Percentiles rank a stretch among this genome's conserved stretches.
phyloP scores from a whole-genome alignment of 2,113 vertebrate species.

The Isurus oxyrinchus region DNA sequence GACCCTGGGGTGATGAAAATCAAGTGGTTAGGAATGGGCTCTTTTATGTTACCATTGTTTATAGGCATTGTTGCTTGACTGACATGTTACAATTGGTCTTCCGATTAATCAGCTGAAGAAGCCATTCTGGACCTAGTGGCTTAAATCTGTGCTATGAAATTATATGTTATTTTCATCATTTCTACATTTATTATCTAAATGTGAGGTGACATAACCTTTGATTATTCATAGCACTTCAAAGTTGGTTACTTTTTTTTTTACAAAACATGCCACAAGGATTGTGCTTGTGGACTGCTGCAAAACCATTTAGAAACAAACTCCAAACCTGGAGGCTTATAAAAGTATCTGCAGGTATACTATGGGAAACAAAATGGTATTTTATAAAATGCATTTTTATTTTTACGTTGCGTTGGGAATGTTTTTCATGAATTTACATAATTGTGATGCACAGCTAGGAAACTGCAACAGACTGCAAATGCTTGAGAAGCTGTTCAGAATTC shows the following conservation, averaged over 20 bases:
- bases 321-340: background rate
- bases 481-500: background rate
- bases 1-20: conserved; percentile 57
- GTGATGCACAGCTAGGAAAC: background rate
- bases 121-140: background rate
- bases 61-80: conserved; percentile 56
- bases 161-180: conserved; percentile 49
- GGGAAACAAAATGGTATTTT: background rate
- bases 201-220: background rate
- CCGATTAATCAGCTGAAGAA: conserved; percentile 47
- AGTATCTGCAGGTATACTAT: background rate
- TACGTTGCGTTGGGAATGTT: background rate
- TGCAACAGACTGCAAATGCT: background rate
- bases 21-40: conserved; percentile 49
- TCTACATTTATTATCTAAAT: background rate
- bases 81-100: conserved; percentile 55
- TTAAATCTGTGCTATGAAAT: conserved; percentile 59
- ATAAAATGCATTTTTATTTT: background rate
- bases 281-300: background rate
- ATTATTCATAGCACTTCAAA: background rate
- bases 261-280: background rate
- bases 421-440: background rate
- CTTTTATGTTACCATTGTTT: conserved; percentile 48
- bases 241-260: background rate
- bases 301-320: background rate